phyloP scores from a whole-genome alignment of 1,140 invertebrate species.

The Drosophila kurseongensis region DNA sequence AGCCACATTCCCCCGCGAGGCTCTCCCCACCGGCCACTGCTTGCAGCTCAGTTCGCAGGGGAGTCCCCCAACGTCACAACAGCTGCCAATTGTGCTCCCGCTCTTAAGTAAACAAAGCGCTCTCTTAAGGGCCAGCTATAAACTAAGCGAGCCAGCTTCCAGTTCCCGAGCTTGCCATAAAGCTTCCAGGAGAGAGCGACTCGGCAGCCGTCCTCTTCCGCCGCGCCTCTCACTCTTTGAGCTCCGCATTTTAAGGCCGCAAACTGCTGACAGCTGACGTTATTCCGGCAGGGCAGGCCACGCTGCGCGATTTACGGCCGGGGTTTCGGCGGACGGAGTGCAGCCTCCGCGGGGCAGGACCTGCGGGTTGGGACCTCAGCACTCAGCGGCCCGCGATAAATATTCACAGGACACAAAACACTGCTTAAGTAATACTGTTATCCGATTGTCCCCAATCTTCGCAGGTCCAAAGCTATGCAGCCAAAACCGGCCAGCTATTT shows the following conservation, averaged over 20 bases:
- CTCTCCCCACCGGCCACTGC: neutral
- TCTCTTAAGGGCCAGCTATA: slow-evolving; percentile 57
- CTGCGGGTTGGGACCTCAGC: slow-evolving; percentile 24
- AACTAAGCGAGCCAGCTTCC: slow-evolving; percentile 18
- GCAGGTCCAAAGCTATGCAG: too few relatives aligned
- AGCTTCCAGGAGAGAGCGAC: slow-evolving; percentile 20
- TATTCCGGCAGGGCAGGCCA: slow-evolving; percentile 21
- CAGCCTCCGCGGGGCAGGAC: slow-evolving; percentile 3
- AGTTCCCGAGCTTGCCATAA: slow-evolving; percentile 49
- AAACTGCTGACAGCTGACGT: slow-evolving; percentile 69
- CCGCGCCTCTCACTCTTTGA: slow-evolving; percentile 1
- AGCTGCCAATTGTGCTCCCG: neutral
- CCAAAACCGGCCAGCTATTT: too few relatives aligned
- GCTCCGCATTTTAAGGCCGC: slow-evolving; percentile 64
- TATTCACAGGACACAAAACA: slow-evolving; percentile 20
- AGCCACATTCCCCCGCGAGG: neutral
- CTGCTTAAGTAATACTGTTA: slow-evolving; percentile 20
- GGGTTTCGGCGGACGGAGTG: slow-evolving; percentile 30
- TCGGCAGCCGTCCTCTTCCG: neutral
- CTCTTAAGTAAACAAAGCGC: slow-evolving; percentile 64
- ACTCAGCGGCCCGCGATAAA: slow-evolving; percentile 25
- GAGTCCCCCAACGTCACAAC: neutral
- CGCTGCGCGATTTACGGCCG: slow-evolving; percentile 49
- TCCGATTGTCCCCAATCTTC: slow-evolving; percentile 8
- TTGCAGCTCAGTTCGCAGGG: neutral